Percentiles rank a stretch among this genome's conserved stretches.
phyloP scores from a whole-genome alignment of 2,888 invertebrate genomes.

The Choreutis nemorana region DNA sequence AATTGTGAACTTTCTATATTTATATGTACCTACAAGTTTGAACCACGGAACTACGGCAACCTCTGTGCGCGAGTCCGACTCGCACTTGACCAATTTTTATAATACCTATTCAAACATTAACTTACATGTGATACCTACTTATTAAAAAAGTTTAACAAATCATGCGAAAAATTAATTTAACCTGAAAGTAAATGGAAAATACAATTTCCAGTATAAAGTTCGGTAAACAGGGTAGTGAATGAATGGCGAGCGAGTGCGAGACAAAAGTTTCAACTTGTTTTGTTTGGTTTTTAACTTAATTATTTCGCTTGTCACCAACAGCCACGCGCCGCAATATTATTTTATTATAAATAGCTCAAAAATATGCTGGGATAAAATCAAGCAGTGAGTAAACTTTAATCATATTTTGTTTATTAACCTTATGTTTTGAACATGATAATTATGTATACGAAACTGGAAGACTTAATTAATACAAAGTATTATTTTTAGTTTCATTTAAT shows the following conservation, averaged over 20 bases:
- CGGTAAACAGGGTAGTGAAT: constrained; percentile 10
- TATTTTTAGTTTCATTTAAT: no score
- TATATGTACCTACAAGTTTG: no score
- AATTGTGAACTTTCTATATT: no score
- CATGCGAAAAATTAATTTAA: not conserved
- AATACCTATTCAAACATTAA: no score
- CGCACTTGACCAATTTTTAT: no score
- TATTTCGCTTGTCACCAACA: constrained; percentile 28
- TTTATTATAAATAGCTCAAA: constrained; percentile 24
- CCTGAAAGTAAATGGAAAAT: not conserved
- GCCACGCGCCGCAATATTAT: constrained; percentile 22
- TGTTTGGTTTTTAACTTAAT: constrained; percentile 38
- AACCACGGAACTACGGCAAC: no score
- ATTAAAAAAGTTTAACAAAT: not conserved
- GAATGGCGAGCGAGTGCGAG: constrained; percentile 17
- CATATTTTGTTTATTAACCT: no score
- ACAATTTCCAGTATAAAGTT: constrained; percentile 1
- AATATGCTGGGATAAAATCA: no score
- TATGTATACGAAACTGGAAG: no score
- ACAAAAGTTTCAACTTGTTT: constrained; percentile 25
- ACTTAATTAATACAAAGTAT: no score
- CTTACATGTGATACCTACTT: not conserved
- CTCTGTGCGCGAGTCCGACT: no score
- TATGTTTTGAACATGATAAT: no score
- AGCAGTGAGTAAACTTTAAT: constrained; percentile 20